Percentiles rank a stretch among this genome's conserved stretches.
These are phyloP conservation scores for Idaea dimidiata DNA, from an alignment of 2,888 invertebrate genomes.

Conservation along the genomic window DNA sequence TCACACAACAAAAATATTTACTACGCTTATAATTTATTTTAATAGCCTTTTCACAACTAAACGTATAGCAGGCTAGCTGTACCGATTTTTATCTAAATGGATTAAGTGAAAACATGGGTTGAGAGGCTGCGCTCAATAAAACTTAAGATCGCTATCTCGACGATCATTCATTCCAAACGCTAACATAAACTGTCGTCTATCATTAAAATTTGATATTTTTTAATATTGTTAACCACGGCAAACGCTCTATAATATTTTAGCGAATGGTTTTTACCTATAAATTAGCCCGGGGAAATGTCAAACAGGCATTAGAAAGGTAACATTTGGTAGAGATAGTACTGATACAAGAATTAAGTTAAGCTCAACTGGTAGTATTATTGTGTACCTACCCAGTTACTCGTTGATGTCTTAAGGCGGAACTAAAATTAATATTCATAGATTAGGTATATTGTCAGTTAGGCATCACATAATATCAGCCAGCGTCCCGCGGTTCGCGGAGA, in stretches of 20 bases:
- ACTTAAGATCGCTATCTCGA: conserved; percentile 46
- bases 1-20: background rate
- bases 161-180: conserved; percentile 27
- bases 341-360: background rate
- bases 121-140: conserved; percentile 45
- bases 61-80: conserved; percentile 30
- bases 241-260: background rate
- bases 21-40: conserved; percentile 27
- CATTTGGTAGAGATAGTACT: background rate
- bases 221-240: background rate
- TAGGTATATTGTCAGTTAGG: background rate
- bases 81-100: conserved; percentile 61
- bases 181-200: conserved; percentile 23
- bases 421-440: background rate
- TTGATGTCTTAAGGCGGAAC: background rate
- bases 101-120: conserved; percentile 56
- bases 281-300: background rate
- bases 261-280: background rate
- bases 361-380: background rate
- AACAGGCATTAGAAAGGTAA: background rate
- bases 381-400: background rate
- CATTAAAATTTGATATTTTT: conserved; percentile 12
- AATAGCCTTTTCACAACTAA: conserved; percentile 48
- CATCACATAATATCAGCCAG: background rate
- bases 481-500: no score